Evolutionary conservation across 2,113 vertebrate species (phyloP).

Genomic region (Misgurnus mizolepis): DNA sequence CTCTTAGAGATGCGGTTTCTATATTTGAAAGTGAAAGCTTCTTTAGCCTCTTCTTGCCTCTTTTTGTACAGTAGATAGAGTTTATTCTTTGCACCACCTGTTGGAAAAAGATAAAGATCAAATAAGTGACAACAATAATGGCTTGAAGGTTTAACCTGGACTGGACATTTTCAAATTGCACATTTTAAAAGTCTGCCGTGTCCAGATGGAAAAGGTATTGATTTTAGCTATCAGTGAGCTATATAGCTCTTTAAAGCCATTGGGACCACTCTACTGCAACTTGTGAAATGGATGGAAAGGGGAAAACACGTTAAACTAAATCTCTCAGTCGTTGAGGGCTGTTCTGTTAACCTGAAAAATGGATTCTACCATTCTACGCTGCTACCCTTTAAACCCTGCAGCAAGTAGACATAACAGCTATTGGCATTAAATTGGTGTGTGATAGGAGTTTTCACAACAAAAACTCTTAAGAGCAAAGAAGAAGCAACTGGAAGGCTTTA

Average conservation of each 20-base stretch:
- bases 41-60: conserved; percentile 97
- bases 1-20: conserved; percentile 90
- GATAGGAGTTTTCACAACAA: conserved; percentile 32
- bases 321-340: conserved; percentile 30
- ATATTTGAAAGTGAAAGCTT: conserved; percentile 92
- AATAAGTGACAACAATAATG: background rate
- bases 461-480: conserved; percentile 50
- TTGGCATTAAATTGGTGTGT: background rate
- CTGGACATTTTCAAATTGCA: background rate
- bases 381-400: conserved; percentile 20
- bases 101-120: conserved; percentile 51
- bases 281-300: conserved; percentile 20
- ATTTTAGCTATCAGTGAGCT: conserved; percentile 22
- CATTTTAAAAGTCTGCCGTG: background rate
- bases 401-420: background rate
- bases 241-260: background rate
- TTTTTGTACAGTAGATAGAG: conserved; percentile 96
- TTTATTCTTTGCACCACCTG: conserved; percentile 98
- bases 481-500: background rate
- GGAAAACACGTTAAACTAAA: conserved; percentile 24
- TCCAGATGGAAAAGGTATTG: conserved; percentile 6
- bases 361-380: conserved; percentile 15
- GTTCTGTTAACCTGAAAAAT: conserved; percentile 30
- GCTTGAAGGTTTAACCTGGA: background rate
- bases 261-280: conserved; percentile 18